A percentile compares a stretch with the other conserved stretches of the same genome.
These are phyloP conservation scores for Takifugu rubripes DNA, from an alignment of 2,797 vertebrate genomes.

Conservation along the genomic window DNA sequence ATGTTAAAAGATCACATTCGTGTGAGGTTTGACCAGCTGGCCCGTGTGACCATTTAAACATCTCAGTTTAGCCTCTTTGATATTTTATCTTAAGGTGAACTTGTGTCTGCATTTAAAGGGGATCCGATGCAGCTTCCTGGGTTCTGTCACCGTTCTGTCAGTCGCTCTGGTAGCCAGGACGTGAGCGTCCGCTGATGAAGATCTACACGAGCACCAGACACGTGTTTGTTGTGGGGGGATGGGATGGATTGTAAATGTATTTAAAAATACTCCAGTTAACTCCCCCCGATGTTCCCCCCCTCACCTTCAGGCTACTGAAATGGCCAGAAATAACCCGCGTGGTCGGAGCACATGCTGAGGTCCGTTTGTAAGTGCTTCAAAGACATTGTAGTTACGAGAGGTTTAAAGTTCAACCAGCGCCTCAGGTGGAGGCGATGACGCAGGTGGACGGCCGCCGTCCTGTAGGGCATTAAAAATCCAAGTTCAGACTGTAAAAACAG, in stretches of 20 bases:
- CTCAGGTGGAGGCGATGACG: no score
- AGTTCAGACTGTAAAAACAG: no score
- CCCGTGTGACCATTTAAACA: no score
- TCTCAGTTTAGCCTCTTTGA: no score
- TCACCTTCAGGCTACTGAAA: constrained; percentile 50
- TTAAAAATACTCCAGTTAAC: constrained; percentile 63
- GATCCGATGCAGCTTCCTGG: no score
- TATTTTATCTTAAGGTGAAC: no score
- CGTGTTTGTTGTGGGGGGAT: constrained; percentile 22
- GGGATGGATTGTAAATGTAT: constrained; percentile 51
- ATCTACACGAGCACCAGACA: neutral
- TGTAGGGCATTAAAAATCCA: no score
- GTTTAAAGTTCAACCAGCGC: neutral
- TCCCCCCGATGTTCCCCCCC: neutral
- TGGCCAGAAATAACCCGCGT: constrained; percentile 71
- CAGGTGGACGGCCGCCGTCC: no score
- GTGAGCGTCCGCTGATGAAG: neutral
- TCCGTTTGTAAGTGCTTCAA: constrained; percentile 44
- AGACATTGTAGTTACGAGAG: constrained; percentile 26
- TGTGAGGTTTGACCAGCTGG: neutral
- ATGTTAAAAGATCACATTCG: constrained; percentile 12
- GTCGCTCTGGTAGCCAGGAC: neutral
- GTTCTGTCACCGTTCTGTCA: neutral
- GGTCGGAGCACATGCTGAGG: constrained; percentile 50
- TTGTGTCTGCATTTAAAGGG: no score